Percentiles rank a stretch among this genome's conserved stretches.
Conservation (phyloP, 2,888 invertebrate species). For the Sphaerophoria taeniata region DNA sequence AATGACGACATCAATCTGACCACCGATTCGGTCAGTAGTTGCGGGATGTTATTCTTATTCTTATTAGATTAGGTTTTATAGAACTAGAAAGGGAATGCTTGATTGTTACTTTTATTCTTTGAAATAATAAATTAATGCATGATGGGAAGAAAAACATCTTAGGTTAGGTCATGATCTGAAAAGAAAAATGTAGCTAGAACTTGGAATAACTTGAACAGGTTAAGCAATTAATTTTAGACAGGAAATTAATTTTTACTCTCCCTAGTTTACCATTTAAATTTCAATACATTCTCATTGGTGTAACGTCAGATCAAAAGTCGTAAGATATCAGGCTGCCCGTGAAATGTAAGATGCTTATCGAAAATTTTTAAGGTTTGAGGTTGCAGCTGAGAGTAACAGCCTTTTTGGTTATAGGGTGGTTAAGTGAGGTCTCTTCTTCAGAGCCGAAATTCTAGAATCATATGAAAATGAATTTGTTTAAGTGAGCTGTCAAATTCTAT, state of each 20-base stretch:
- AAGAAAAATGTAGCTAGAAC: too few species aligned
- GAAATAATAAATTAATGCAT: not conserved
- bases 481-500: too few species aligned
- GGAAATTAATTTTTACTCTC: too few species aligned
- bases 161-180: not conserved
- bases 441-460: too few species aligned
- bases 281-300: not conserved
- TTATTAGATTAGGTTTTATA: not conserved
- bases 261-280: not conserved
- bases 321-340: not conserved
- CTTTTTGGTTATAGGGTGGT: too few species aligned
- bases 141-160: not conserved
- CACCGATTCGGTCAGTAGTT: constrained; percentile 47
- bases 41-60: constrained; percentile 23
- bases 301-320: too few species aligned
- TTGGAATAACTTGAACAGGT: not conserved
- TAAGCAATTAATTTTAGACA: too few species aligned
- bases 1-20: not conserved
- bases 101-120: not conserved
- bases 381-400: too few species aligned
- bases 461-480: too few species aligned
- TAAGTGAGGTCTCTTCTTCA: too few species aligned
- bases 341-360: too few species aligned
- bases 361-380: too few species aligned
- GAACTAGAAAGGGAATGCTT: not conserved